Percentiles rank a stretch among this genome's conserved stretches.
These are phyloP conservation scores for Callocephalon fimbriatum DNA, from an alignment of 2,113 vertebrate species.

Conservation along the genomic window DNA sequence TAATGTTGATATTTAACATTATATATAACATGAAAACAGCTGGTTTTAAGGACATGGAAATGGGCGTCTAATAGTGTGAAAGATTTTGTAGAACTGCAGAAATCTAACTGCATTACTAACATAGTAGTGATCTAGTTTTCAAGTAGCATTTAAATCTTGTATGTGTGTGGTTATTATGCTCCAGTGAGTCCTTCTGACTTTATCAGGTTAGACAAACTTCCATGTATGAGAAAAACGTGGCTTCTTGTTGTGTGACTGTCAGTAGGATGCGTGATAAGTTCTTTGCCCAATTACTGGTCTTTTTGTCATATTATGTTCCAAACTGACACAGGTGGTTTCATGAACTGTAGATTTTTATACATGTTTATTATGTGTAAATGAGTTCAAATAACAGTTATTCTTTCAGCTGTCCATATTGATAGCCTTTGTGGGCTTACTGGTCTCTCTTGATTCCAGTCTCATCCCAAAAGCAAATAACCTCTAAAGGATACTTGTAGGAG, in stretches of 20 bases:
- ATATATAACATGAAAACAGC: not conserved
- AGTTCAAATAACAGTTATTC: not conserved
- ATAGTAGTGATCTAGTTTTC: not conserved
- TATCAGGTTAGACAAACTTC: constrained; percentile 18
- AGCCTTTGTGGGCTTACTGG: not conserved
- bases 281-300: not conserved
- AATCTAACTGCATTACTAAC: not conserved
- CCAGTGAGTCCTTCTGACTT: not conserved
- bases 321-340: not conserved
- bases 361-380: not conserved
- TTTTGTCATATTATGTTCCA: not conserved
- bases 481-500: not conserved
- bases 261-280: not conserved
- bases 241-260: not conserved
- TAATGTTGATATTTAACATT: not conserved
- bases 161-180: not conserved
- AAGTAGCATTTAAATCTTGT: not conserved
- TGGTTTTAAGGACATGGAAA: not conserved
- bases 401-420: not conserved
- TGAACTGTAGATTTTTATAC: not conserved
- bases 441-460: not conserved
- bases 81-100: not conserved
- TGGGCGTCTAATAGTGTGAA: not conserved
- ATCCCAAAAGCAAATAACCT: not conserved
- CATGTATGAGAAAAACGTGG: not conserved